These are phyloP conservation scores for Parazoanthus swiftii DNA, from an alignment of 92 coral and sea anemone genomes.

Conservation along the genomic window DNA sequence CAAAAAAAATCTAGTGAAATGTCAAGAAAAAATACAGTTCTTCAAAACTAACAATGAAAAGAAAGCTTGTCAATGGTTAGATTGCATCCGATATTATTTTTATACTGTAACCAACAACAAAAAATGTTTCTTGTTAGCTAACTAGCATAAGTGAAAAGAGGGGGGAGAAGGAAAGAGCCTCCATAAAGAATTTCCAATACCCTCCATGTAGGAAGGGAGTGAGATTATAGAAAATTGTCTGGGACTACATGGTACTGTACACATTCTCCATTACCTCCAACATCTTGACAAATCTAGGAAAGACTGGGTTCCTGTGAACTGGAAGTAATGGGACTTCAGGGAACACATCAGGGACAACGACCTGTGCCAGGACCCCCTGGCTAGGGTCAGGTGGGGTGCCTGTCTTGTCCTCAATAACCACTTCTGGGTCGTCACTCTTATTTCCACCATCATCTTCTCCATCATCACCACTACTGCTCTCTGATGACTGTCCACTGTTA, in stretches of 20 bases:
- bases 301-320: constrained; percentile 96
- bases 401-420: constrained; percentile 87
- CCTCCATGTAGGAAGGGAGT: no score
- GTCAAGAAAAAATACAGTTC: no score
- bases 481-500: constrained; percentile 53
- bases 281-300: constrained; percentile 99
- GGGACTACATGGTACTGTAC: background rate
- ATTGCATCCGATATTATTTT: no score
- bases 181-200: no score
- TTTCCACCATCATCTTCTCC: constrained; percentile 69
- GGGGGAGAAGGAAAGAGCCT: no score
- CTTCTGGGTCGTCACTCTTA: constrained; percentile 69
- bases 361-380: constrained; percentile 82
- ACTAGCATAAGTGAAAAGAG: no score
- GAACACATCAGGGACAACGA: constrained; percentile 91
- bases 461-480: constrained; percentile 62
- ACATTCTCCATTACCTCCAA: constrained; percentile 67
- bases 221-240: background rate
- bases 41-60: no score
- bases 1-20: no score
- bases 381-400: constrained; percentile 71
- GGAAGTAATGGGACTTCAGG: constrained; percentile 94
- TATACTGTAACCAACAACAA: no score
- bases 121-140: no score
- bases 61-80: no score